Conservation (phyloP, 2,888 invertebrate species). For the Morpho deidamia region DNA sequence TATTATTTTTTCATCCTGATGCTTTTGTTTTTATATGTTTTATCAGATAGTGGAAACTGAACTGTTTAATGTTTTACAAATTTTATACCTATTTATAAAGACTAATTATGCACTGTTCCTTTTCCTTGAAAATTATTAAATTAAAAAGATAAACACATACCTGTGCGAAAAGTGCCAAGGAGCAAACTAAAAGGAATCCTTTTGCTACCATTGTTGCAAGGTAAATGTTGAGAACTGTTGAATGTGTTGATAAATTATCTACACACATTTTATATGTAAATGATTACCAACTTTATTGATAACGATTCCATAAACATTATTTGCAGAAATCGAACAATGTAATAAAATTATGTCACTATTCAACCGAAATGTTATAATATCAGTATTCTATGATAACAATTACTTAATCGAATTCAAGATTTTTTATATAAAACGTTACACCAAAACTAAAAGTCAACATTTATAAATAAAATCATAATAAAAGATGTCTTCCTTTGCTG, state of each 20-base stretch:
- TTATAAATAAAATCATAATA: background rate
- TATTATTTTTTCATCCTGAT: too few relatives aligned
- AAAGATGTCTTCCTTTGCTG: conserved; percentile 34
- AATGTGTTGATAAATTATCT: background rate
- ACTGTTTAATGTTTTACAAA: too few relatives aligned
- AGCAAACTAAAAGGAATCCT: background rate
- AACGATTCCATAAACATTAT: background rate
- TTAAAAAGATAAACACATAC: background rate
- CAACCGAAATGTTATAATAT: background rate
- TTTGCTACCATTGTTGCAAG: background rate
- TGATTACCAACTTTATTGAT: too few relatives aligned
- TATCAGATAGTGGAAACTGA: too few relatives aligned
- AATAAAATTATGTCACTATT: background rate
- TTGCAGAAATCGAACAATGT: background rate
- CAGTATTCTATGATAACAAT: background rate
- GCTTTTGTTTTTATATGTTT: too few relatives aligned
- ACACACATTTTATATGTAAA: background rate
- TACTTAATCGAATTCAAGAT: background rate
- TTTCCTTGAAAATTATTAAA: too few relatives aligned
- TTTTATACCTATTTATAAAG: too few relatives aligned
- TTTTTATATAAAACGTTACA: background rate
- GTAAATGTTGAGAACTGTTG: background rate
- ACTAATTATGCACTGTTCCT: too few relatives aligned
- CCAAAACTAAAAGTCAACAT: background rate
- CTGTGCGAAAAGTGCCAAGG: conserved; percentile 4